These are phyloP conservation scores for Melanocharis versteri DNA, from an alignment of 2,113 vertebrate species.

Conservation along the genomic window DNA sequence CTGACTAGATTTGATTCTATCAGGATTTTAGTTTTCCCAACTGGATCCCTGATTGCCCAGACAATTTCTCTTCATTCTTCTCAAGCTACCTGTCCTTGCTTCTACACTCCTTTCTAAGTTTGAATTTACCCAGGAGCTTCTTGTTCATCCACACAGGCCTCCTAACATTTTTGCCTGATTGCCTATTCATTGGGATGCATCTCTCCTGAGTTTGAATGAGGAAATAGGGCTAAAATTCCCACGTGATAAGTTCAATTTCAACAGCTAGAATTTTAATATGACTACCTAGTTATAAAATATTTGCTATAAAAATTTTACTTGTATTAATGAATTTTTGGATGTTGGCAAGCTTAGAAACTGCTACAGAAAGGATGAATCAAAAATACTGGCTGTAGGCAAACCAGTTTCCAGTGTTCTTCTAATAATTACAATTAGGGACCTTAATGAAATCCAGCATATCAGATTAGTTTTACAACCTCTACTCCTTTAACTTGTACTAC, in stretches of 20 bases:
- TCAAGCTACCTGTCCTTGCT: background rate
- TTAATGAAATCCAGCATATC: slow-evolving; percentile 5
- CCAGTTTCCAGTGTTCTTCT: background rate
- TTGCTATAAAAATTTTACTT: background rate
- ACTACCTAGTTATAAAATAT: background rate
- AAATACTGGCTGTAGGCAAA: background rate
- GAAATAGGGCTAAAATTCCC: background rate
- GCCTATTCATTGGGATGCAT: background rate
- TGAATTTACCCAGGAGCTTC: background rate
- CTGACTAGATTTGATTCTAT: background rate
- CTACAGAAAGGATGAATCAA: background rate
- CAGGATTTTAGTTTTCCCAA: background rate
- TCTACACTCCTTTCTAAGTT: background rate
- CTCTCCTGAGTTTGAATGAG: background rate
- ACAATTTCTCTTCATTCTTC: background rate
- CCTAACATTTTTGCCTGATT: background rate
- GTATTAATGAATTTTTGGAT: background rate
- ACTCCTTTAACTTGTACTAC: background rate
- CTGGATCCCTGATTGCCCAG: background rate
- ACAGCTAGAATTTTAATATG: background rate
- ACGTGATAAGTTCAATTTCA: background rate
- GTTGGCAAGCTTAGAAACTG: background rate
- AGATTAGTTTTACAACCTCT: background rate
- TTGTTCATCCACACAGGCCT: background rate
- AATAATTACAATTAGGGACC: background rate